Conservation (phyloP, 1,140 invertebrate species). For the Paraescarpia echinospica region DNA sequence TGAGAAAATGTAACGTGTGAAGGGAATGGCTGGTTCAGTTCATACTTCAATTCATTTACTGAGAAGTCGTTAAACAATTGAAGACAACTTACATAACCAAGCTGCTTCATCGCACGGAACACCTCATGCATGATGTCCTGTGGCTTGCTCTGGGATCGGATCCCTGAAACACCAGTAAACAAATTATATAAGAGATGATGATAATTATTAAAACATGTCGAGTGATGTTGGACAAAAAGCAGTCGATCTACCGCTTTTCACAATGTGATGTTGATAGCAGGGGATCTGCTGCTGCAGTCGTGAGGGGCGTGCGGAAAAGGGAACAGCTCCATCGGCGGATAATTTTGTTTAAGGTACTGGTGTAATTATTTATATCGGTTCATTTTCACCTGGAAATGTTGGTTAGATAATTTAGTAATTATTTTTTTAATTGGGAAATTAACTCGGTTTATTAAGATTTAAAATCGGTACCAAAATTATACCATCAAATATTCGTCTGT, state of each 20-base stretch:
- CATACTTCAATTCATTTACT: slow-evolving; percentile 14
- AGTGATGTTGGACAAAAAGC: background rate
- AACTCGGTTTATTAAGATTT: too few relatives aligned
- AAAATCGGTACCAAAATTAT: too few relatives aligned
- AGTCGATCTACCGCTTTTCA: background rate
- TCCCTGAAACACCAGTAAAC: slow-evolving; percentile 65
- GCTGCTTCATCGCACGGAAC: slow-evolving; percentile 96
- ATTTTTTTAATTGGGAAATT: too few relatives aligned
- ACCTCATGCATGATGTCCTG: slow-evolving; percentile 99
- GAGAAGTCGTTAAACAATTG: slow-evolving; percentile 15
- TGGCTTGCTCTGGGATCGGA: slow-evolving; percentile 96
- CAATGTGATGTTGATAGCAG: background rate
- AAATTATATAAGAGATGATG: slow-evolving; percentile 16
- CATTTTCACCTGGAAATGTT: too few relatives aligned
- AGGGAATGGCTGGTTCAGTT: background rate
- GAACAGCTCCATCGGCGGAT: too few relatives aligned
- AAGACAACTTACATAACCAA: slow-evolving; percentile 80
- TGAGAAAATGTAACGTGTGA: slow-evolving; percentile 17
- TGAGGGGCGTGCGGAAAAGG: too few relatives aligned
- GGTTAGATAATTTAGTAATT: too few relatives aligned
- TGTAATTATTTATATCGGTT: too few relatives aligned
- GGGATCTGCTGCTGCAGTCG: too few relatives aligned
- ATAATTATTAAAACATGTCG: background rate
- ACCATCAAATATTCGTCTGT: too few relatives aligned
- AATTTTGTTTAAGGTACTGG: too few relatives aligned